phyloP scores from a whole-genome alignment of 2,888 invertebrate species.

The Watsonalla binaria region DNA sequence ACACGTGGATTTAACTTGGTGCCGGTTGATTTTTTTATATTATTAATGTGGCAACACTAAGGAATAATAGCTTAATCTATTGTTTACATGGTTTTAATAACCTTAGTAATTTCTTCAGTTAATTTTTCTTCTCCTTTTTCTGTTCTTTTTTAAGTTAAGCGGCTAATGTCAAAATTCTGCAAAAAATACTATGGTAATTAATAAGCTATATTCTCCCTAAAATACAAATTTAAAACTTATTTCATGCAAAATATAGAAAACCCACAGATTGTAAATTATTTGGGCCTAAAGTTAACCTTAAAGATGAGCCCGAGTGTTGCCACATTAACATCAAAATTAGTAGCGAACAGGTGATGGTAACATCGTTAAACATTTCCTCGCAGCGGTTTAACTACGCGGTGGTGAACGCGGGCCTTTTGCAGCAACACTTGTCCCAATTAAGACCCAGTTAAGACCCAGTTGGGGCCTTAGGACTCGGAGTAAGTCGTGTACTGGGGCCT shows the following conservation, averaged over 20 bases:
- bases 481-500: conserved; percentile 64
- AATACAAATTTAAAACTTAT: no score
- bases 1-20: conserved; percentile 38
- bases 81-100: no score
- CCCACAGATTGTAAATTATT: no score
- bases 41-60: conserved; percentile 38
- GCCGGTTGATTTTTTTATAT: conserved; percentile 29
- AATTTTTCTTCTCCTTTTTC: no score
- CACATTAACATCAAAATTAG: conserved; percentile 31
- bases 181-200: no score
- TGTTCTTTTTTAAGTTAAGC: no score
- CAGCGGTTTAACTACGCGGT: conserved; percentile 79
- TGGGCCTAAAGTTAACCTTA: neutral
- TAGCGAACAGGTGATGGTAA: conserved; percentile 67
- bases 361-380: conserved; percentile 55
- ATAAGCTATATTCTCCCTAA: no score
- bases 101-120: no score
- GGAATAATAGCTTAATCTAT: no score
- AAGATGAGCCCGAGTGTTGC: conserved; percentile 37
- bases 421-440: conserved; percentile 74
- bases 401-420: conserved; percentile 74
- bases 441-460: conserved; percentile 61
- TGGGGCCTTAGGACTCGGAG: conserved; percentile 46
- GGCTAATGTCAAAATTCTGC: no score
- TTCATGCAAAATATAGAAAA: no score